Conservation (phyloP, 2,797 vertebrate genomes). For the Petrocephalus sullivani region DNA sequence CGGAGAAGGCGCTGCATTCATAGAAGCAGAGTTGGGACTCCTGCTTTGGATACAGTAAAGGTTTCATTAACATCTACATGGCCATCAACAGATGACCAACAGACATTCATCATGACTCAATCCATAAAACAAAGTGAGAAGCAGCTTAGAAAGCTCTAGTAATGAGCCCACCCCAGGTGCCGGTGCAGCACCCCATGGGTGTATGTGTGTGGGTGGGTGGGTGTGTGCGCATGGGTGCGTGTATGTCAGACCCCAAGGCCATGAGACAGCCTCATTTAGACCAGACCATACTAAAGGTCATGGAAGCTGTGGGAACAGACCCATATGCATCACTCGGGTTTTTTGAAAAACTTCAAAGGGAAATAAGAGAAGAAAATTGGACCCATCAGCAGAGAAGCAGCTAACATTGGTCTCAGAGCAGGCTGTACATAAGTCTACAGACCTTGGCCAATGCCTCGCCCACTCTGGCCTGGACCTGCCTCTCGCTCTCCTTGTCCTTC, state of each 20-base stretch:
- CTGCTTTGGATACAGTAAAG: slow-evolving; percentile 48
- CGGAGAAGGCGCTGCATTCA: slow-evolving; percentile 84
- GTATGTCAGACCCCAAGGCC: not conserved
- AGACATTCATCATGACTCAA: not conserved
- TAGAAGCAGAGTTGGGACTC: slow-evolving; percentile 76
- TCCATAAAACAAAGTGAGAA: not conserved
- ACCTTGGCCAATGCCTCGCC: slow-evolving; percentile 84
- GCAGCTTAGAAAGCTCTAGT: not conserved
- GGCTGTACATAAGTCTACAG: slow-evolving; percentile 9
- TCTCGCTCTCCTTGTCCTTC: slow-evolving; percentile 72
- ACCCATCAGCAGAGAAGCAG: not conserved
- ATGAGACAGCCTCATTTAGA: not conserved
- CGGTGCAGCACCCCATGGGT: not conserved
- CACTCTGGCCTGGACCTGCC: slow-evolving; percentile 65
- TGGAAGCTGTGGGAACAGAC: not conserved
- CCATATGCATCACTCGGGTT: not conserved
- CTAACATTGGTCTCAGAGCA: not conserved
- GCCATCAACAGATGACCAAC: not conserved
- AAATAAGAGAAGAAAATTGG: not conserved
- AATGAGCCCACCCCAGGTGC: not conserved
- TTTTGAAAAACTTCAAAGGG: not conserved
- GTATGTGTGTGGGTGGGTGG: not conserved
- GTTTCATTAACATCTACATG: not conserved
- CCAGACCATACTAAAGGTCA: not conserved
- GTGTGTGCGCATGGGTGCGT: no score